Conservation (phyloP, 2,888 invertebrate species). For the Escarpia spicata region DNA sequence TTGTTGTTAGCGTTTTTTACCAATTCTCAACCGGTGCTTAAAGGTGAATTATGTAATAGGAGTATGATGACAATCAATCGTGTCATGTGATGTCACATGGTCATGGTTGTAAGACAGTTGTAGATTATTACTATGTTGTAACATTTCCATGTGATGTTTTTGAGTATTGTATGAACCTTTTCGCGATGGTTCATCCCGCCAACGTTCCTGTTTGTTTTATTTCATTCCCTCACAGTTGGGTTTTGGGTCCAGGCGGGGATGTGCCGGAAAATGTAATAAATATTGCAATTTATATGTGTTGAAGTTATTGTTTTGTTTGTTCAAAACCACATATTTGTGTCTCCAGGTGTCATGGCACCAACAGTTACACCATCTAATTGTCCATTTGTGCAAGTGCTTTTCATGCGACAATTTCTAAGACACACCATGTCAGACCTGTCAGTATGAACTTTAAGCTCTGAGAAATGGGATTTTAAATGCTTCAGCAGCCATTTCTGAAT, state of each 20-base stretch:
- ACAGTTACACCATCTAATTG: not conserved
- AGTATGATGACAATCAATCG: not conserved
- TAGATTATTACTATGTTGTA: not conserved
- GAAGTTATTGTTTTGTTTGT: not conserved
- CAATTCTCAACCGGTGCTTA: not conserved
- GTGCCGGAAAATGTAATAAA: not conserved
- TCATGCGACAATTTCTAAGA: not conserved
- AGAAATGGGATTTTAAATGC: not conserved
- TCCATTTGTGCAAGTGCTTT: not conserved
- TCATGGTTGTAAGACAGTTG: constrained; percentile 5
- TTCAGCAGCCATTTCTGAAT: not conserved
- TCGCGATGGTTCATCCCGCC: too few species aligned
- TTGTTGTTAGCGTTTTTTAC: constrained; percentile 11
- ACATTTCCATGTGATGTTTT: not conserved
- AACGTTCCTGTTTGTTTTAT: not conserved
- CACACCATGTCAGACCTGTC: not conserved
- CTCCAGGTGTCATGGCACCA: not conserved
- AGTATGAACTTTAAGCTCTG: not conserved
- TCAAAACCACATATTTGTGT: not conserved
- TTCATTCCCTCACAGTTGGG: not conserved
- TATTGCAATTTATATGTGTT: not conserved
- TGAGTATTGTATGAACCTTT: too few species aligned
- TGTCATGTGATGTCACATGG: not conserved
- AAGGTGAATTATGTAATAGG: not conserved
- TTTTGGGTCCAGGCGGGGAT: not conserved